Conservation (phyloP, 2,797 vertebrate genomes). For the Hafferia zeledoni region DNA sequence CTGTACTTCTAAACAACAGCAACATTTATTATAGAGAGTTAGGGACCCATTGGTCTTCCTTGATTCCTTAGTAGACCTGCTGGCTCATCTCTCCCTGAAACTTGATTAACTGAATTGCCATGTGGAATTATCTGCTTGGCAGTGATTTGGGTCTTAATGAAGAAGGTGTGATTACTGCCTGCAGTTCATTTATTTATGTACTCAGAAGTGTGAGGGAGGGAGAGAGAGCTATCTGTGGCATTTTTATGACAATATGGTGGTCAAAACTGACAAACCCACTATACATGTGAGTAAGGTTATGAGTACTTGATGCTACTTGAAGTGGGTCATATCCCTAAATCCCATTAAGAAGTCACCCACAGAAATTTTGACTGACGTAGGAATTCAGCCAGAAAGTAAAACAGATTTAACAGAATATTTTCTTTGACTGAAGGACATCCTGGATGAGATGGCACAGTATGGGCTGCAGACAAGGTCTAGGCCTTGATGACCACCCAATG, state of each 20-base stretch:
- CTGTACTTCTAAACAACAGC: background rate
- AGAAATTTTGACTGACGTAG: background rate
- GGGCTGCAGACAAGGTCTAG: background rate
- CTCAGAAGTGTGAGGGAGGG: background rate
- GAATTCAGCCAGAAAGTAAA: background rate
- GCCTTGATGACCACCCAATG: fast-evolving
- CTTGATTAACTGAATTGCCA: background rate
- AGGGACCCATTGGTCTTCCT: background rate
- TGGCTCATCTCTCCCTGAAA: background rate
- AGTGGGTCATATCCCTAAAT: background rate
- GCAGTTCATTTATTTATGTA: background rate
- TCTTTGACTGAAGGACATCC: background rate
- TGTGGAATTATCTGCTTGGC: background rate
- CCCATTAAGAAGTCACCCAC: background rate
- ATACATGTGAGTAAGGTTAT: background rate
- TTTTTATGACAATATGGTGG: background rate
- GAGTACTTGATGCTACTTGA: background rate
- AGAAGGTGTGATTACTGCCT: background rate
- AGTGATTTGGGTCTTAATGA: background rate
- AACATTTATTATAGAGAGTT: background rate
- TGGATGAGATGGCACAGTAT: background rate
- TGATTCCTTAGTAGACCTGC: background rate
- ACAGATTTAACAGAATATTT: background rate
- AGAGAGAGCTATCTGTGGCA: background rate
- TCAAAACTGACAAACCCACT: background rate